Conservation (phyloP, 2,113 vertebrate species). For the Raja brachyura region DNA sequence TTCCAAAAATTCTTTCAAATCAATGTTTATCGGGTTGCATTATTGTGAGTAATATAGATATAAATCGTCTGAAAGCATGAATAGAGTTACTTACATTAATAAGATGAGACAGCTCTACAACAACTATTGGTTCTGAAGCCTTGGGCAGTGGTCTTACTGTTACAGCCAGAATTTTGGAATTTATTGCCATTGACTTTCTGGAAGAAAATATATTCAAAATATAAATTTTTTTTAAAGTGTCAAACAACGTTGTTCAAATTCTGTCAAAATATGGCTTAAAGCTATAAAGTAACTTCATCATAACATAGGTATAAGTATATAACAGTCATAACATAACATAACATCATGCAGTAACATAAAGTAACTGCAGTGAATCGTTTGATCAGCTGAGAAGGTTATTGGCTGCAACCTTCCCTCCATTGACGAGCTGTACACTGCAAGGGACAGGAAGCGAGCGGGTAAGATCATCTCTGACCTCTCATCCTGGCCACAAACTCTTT, state of each 20-base stretch:
- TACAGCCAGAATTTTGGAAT: conserved; percentile 86
- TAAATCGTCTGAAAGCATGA: neutral
- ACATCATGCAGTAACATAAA: too few relatives aligned
- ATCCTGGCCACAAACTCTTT: too few relatives aligned
- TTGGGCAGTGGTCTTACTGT: conserved; percentile 82
- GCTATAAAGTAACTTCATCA: neutral
- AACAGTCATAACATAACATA: too few relatives aligned
- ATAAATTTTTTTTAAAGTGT: neutral
- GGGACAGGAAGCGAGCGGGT: too few relatives aligned
- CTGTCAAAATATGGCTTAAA: too few relatives aligned
- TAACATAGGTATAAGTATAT: too few relatives aligned
- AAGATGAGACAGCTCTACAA: conserved; percentile 84
- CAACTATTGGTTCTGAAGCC: conserved; percentile 76
- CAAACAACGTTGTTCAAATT: neutral
- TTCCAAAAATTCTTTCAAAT: conserved; percentile 3
- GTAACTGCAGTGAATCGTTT: too few relatives aligned
- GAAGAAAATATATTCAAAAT: conserved; percentile 40
- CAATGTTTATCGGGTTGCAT: neutral
- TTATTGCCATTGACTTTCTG: conserved; percentile 77
- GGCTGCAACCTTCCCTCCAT: too few relatives aligned
- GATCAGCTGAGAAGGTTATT: too few relatives aligned
- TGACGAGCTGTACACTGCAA: too few relatives aligned
- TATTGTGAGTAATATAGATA: neutral
- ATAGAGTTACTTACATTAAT: conserved; percentile 72
- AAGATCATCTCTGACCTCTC: too few relatives aligned